Percentiles rank a stretch among this genome's conserved stretches.
Evolutionary conservation across 1,140 invertebrate species (phyloP).

Genomic region (Charaxes varanes): DNA sequence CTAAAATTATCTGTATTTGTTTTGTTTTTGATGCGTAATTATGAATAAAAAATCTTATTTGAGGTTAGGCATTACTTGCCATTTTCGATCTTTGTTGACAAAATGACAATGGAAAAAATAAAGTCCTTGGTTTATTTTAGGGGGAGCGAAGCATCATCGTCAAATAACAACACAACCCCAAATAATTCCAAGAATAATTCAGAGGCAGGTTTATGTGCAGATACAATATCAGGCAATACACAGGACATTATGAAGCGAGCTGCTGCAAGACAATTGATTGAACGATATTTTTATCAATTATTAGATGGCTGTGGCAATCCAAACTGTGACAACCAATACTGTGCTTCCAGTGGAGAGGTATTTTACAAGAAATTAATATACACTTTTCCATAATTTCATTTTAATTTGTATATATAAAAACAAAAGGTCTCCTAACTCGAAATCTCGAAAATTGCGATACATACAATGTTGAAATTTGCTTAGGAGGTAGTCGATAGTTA

Average conservation of each 20-base stretch:
- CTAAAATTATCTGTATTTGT: background rate
- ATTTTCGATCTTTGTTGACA: slow-evolving; percentile 38
- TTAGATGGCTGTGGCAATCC: slow-evolving; percentile 92
- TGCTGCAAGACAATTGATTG: slow-evolving; percentile 90
- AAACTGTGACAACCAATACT: slow-evolving; percentile 88
- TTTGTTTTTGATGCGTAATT: slow-evolving; percentile 1
- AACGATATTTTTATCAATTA: slow-evolving; percentile 94
- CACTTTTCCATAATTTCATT: no score
- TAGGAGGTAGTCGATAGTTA: no score
- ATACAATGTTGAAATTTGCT: no score
- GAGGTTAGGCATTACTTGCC: slow-evolving; percentile 65
- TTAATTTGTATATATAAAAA: no score
- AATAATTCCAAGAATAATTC: slow-evolving; percentile 39
- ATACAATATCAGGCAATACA: slow-evolving; percentile 31
- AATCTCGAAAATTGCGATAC: no score
- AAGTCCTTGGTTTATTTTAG: slow-evolving; percentile 27
- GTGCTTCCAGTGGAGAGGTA: slow-evolving; percentile 91
- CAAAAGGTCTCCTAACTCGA: no score
- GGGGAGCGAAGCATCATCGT: slow-evolving; percentile 72
- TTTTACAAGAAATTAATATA: no score
- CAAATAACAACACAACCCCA: slow-evolving; percentile 53
- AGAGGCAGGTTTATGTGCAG: slow-evolving; percentile 46
- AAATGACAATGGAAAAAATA: background rate
- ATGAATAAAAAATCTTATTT: background rate
- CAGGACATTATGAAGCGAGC: slow-evolving; percentile 89